Conservation (phyloP, 2,888 invertebrate species). For the Drosophila cognata region DNA sequence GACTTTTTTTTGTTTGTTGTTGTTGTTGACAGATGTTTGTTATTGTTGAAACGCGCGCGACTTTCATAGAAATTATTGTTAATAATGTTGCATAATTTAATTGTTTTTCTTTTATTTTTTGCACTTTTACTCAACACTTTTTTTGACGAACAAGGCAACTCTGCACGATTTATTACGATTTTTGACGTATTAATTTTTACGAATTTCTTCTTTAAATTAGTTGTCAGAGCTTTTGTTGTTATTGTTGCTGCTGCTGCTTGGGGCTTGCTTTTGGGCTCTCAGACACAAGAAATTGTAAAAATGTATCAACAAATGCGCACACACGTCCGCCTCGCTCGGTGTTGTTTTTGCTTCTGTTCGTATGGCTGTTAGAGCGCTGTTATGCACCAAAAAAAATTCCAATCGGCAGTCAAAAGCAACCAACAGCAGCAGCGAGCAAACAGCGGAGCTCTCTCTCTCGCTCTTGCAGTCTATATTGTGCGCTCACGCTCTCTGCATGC, state of each 20-base stretch:
- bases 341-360: constrained; percentile 63
- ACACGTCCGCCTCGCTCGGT: constrained; percentile 64
- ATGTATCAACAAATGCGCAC: constrained; percentile 56
- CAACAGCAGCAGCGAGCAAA: constrained; percentile 19
- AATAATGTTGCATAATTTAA: constrained; percentile 56
- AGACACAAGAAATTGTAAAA: constrained; percentile 60
- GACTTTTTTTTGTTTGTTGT: constrained; percentile 5
- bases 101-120: constrained; percentile 24
- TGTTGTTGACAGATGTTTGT: constrained; percentile 49
- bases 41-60: constrained; percentile 48
- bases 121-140: constrained; percentile 42
- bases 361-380: constrained; percentile 54
- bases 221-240: constrained; percentile 34
- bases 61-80: constrained; percentile 39
- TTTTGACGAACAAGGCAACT: constrained; percentile 52
- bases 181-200: constrained; percentile 11
- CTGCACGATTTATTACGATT: constrained; percentile 31
- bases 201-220: constrained; percentile 28
- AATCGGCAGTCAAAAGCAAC: constrained; percentile 50
- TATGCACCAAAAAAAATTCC: constrained; percentile 62
- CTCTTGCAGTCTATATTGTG: constrained; percentile 13
- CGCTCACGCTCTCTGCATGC: constrained; percentile 28
- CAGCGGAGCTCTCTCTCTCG: constrained; percentile 22
- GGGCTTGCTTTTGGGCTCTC: constrained; percentile 21
- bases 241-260: constrained; percentile 26